Conservation (phyloP, 2,797 vertebrate species). For the Microchirus variegatus region DNA sequence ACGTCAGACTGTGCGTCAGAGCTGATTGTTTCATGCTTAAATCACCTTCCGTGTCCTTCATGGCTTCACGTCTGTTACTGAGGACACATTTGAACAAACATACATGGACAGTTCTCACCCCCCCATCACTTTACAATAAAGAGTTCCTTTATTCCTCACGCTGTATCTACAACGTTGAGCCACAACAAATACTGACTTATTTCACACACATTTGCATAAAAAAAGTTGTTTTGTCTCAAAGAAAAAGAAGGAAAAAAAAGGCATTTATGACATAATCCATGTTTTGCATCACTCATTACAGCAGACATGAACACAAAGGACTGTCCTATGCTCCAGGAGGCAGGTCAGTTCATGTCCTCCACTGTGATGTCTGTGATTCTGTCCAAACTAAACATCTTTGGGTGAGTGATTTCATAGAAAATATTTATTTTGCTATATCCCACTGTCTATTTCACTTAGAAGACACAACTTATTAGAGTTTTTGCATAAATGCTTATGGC, state of each 20-base stretch:
- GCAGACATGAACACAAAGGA: slow-evolving; percentile 22
- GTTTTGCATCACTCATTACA: slow-evolving; percentile 27
- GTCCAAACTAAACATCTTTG: slow-evolving; percentile 1
- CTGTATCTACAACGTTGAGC: neutral
- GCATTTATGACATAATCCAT: slow-evolving; percentile 40
- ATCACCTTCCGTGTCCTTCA: neutral
- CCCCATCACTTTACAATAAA: neutral
- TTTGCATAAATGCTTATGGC: slow-evolving; percentile 17
- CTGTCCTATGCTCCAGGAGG: neutral
- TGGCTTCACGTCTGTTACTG: slow-evolving; percentile 7
- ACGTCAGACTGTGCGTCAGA: neutral
- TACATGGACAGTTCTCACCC: neutral
- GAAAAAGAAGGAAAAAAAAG: slow-evolving; percentile 19
- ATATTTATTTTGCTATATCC: neutral
- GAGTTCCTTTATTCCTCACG: too few species aligned
- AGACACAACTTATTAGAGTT: slow-evolving; percentile 3
- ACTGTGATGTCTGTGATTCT: neutral
- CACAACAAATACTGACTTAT: slow-evolving; percentile 1
- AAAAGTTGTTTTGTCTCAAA: slow-evolving; percentile 14
- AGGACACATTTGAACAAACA: neutral
- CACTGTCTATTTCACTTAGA: neutral
- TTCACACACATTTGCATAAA: slow-evolving; percentile 5
- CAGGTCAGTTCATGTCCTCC: neutral
- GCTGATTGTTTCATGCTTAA: slow-evolving; percentile 6
- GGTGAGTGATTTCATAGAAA: neutral